These are phyloP conservation scores for Anser cygnoides DNA, from an alignment of 2,113 vertebrate species.

Conservation along the genomic window DNA sequence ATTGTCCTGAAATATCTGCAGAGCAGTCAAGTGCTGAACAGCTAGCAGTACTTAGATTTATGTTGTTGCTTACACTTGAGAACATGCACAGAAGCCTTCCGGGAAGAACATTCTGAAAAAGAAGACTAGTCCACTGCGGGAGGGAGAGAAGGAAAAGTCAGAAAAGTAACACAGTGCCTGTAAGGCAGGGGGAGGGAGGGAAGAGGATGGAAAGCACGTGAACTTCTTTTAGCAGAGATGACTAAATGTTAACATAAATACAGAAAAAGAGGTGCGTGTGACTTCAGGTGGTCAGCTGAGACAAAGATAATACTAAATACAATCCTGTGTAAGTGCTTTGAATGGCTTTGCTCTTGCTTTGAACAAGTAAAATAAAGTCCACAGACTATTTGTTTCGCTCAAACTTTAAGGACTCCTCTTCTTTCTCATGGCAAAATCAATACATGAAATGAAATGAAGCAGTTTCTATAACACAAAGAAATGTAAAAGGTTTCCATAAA, in stretches of 20 bases:
- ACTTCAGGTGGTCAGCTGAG: background rate
- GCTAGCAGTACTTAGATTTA: background rate
- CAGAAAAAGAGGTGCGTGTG: background rate
- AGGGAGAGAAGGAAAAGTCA: background rate
- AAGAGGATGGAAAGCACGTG: fast-evolving
- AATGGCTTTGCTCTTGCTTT: background rate
- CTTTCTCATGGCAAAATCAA: background rate
- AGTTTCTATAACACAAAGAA: background rate
- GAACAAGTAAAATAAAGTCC: background rate
- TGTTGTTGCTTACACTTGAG: background rate
- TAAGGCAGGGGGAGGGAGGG: background rate
- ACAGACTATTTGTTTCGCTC: fast-evolving
- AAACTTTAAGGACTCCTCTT: background rate
- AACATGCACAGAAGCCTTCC: background rate
- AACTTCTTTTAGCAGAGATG: background rate
- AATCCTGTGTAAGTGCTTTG: background rate
- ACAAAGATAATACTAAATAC: background rate
- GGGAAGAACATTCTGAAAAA: background rate
- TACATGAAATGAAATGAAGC: background rate
- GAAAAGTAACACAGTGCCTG: background rate
- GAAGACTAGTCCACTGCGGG: fast-evolving
- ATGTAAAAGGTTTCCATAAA: background rate
- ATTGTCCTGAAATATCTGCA: background rate
- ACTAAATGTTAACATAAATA: background rate
- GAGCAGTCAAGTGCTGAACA: background rate